Conservation (phyloP, 2,113 vertebrate species). For the Cottus gobio region DNA sequence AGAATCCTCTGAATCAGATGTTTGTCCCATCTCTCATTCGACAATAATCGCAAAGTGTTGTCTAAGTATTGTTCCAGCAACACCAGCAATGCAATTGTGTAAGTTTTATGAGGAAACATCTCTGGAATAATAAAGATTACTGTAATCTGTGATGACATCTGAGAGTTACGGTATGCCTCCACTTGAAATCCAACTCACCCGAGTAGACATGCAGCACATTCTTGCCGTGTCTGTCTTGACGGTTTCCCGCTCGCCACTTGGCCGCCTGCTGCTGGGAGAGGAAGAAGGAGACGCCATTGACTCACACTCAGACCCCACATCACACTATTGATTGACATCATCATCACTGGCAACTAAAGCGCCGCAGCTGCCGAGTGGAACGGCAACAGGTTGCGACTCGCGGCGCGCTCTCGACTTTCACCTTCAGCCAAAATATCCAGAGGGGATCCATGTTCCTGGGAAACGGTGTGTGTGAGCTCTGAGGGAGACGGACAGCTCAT, state of each 20-base stretch:
- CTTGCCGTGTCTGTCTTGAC: constrained; percentile 25
- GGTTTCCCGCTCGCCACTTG: constrained; percentile 37
- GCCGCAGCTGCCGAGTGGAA: not conserved
- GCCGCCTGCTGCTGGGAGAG: constrained; percentile 9
- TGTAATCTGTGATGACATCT: not conserved
- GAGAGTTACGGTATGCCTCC: not conserved
- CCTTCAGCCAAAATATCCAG: constrained; percentile 42
- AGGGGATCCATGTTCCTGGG: constrained; percentile 12
- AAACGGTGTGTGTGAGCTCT: constrained; percentile 1
- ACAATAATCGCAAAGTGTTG: not conserved
- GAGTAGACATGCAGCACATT: constrained; percentile 9
- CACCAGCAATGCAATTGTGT: not conserved
- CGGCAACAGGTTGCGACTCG: constrained; percentile 49
- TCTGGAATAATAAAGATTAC: not conserved
- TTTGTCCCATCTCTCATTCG: not conserved
- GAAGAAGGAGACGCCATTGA: constrained; percentile 30
- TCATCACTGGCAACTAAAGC: constrained; percentile 25
- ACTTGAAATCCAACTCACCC: not conserved
- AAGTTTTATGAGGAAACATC: not conserved
- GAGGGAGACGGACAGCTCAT: constrained; percentile 48
- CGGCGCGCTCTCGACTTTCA: constrained; percentile 26
- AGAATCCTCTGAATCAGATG: not conserved
- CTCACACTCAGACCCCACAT: constrained; percentile 44
- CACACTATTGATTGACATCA: constrained; percentile 55
- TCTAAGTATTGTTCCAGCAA: not conserved